These are phyloP conservation scores for Drosophila flavopinicola DNA, from an alignment of 2,888 invertebrate species.

Conservation along the genomic window DNA sequence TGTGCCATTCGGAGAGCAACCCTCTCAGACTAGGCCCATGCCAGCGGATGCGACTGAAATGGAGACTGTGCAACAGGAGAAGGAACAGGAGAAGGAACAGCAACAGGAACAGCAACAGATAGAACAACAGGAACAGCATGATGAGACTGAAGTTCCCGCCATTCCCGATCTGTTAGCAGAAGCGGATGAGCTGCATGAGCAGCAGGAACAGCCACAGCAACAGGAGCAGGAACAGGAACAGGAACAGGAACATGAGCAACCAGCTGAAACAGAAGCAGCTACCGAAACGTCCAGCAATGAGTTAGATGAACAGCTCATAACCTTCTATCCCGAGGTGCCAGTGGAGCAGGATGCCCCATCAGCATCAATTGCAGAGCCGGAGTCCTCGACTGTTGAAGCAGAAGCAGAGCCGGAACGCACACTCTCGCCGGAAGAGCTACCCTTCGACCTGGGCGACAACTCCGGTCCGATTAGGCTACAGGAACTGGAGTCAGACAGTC, in stretches of 20 bases:
- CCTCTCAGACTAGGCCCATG: constrained; percentile 46
- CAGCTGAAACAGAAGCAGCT: constrained; percentile 2
- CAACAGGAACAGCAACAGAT: constrained; percentile 26
- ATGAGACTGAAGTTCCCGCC: constrained; percentile 10
- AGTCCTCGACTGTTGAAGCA: constrained; percentile 13
- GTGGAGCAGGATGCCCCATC: constrained; percentile 19
- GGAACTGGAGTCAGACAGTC: constrained; percentile 81
- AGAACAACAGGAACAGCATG: no score
- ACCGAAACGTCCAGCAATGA: constrained; percentile 31
- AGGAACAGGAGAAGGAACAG: constrained; percentile 7
- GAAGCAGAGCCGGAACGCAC: constrained; percentile 58
- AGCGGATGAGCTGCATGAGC: constrained; percentile 45
- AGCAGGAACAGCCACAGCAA: constrained; percentile 16
- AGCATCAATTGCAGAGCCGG: constrained; percentile 25
- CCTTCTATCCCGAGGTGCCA: constrained; percentile 66
- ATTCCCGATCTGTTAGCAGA: constrained; percentile 66
- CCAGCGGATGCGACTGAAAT: background rate
- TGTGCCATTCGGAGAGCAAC: constrained; percentile 61
- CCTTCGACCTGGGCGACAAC: constrained; percentile 76
- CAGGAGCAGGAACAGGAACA: constrained; percentile 31
- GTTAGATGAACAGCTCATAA: constrained; percentile 52
- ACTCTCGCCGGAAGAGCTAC: constrained; percentile 76
- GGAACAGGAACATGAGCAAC: constrained; percentile 8
- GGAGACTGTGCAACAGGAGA: constrained; percentile 20
- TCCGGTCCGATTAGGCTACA: constrained; percentile 54